Conservation (phyloP, 2,888 invertebrate genomes). For the Keiferia lycopersicella region DNA sequence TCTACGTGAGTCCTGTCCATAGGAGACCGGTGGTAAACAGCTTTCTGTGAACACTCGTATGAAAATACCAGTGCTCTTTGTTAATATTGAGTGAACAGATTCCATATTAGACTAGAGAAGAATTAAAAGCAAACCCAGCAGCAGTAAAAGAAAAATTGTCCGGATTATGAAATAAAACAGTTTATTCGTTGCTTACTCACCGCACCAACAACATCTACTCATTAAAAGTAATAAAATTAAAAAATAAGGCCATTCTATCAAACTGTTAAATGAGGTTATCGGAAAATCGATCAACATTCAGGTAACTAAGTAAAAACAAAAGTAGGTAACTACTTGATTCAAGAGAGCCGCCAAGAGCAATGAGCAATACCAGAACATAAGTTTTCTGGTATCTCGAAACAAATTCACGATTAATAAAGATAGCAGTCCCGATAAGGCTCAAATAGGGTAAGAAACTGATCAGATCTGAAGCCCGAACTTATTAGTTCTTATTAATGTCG, state of each 20-base stretch:
- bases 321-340: neutral
- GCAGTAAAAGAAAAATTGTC: no score
- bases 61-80: no score
- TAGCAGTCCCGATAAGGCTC: slow-evolving; percentile 55
- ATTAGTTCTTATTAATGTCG: slow-evolving; percentile 70
- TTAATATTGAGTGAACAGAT: no score
- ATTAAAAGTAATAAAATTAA: slow-evolving; percentile 4
- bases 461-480: slow-evolving; percentile 48
- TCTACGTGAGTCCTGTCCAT: neutral
- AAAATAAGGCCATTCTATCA: neutral
- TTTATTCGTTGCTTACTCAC: neutral
- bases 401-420: slow-evolving; percentile 48
- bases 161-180: no score
- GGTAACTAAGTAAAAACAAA: neutral
- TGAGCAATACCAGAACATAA: neutral
- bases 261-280: slow-evolving; percentile 19
- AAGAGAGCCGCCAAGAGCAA: neutral
- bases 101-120: no score
- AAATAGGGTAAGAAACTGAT: slow-evolving; percentile 44
- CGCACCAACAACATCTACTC: neutral
- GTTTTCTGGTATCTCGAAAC: slow-evolving; percentile 25
- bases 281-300: neutral
- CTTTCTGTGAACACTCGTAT: no score
- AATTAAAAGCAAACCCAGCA: no score
- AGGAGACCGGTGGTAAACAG: no score